phyloP scores from a whole-genome alignment of 1,140 invertebrate species.

The Chrysopa pallens region DNA sequence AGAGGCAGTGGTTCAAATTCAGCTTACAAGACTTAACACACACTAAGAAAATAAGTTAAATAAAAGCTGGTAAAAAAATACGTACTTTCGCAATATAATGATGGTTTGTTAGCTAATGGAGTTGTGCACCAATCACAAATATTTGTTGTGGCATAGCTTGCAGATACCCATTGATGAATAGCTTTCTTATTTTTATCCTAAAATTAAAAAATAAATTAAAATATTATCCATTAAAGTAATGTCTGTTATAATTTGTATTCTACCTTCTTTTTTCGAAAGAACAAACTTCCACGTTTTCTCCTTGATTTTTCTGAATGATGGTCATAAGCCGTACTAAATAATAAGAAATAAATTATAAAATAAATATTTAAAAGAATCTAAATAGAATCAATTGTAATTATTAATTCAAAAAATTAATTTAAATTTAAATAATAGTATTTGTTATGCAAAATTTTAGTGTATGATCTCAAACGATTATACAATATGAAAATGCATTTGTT shows the following conservation, averaged over 20 bases:
- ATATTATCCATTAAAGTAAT: conserved; percentile 3
- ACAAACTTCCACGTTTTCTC: conserved; percentile 69
- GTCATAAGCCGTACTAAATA: conserved; percentile 47
- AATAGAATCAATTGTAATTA: too few species aligned
- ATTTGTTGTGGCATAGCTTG: conserved; percentile 47
- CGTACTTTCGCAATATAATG: conserved; percentile 36
- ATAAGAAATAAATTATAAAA: conserved; percentile 4
- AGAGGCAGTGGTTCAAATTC: too few species aligned
- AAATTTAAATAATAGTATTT: too few species aligned
- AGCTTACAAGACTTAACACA: too few species aligned
- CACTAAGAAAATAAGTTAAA: too few species aligned
- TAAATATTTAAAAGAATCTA: too few species aligned
- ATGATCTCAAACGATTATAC: too few species aligned
- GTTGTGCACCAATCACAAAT: conserved; percentile 71
- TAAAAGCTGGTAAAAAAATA: too few species aligned
- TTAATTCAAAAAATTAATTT: too few species aligned
- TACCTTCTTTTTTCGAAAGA: conserved; percentile 78
- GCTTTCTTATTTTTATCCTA: conserved; percentile 52
- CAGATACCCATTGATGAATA: conserved; percentile 57
- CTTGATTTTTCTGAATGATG: conserved; percentile 58
- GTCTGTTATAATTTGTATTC: conserved; percentile 8
- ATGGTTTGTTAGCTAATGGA: conserved; percentile 58
- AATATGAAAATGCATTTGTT: too few species aligned
- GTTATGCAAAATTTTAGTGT: too few species aligned
- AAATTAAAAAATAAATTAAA: conserved; percentile 3